Base-by-base conservation (phyloP, 2,113 vertebrate species). In the Neodon shergylaensis region DNA sequence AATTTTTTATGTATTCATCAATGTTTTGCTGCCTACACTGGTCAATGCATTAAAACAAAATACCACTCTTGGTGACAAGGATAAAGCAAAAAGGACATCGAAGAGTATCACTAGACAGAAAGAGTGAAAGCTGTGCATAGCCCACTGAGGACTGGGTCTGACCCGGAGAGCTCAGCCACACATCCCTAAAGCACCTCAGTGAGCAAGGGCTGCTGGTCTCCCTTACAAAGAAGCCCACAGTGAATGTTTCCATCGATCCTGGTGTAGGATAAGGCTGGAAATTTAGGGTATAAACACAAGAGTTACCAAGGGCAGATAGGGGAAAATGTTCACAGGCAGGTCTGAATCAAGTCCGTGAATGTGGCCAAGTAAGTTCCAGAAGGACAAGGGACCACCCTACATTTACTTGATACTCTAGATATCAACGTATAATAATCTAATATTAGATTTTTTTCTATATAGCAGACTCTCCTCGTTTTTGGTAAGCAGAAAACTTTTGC, bases 21-120 rank as follows among this genome's bases (percentile, higher is more conserved):
- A 19, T 11, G 33, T 49, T 54, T 73, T 33, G 77, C 31, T 66
- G 91, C n/a, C 78, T 39, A 58, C 0, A 91, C 70, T 79, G 42
- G 91, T 42, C n/a, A 66, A 74, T 26, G 22, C 16, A 81, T 36
- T 91, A 83, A 88, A 94, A 92, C 24, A 90, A 81, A 90, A 72
- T 11, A 17, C 4, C 28, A 24, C 9, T 49, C 39, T 85, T 36
- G 81, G 76, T n/a, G 47, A 66, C 74, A 70, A 63, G 36, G 14
- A 73, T 2, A 66, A n/a, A 87, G 11, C 39, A 83, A 92, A 54
- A 33, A 47, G 13, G 26, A 26, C 16, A 7, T 66, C 83, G 47
- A 17, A 7, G 39, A 68, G 39, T 21, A 31, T 66, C 63, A 65
- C 44, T 22, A 52, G 49, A 36, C 72, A 92, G 86, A 39, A 36